Evolutionary conservation across 2,797 vertebrate species (phyloP), one percentile per base, ranked within the genome.

Genomic region (Cetoscarus ocellatus): DNA sequence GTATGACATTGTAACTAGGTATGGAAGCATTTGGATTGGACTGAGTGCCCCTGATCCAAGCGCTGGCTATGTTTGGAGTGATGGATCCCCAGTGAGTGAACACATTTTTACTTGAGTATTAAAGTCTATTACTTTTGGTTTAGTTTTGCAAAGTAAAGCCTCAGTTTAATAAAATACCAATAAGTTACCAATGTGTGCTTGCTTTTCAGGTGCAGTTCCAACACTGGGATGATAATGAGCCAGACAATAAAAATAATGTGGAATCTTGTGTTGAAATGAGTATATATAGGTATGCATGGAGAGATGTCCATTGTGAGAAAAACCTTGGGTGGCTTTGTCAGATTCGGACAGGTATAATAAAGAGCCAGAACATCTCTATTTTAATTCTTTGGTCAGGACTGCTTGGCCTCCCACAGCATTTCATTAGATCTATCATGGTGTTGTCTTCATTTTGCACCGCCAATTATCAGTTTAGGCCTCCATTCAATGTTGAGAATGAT

Each of bases 41-140:
- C 82, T 98, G 53, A 93, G 91, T 36, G 94, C 93, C 8, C 88
- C 93, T 38, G 94, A 95, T 78, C 92, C 94, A 48, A 86, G 79
- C 7, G 89, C 91, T 19, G 95, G 96, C 50, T 98, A 94, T 83
- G 80, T 84, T 56, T 98, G 97, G 97, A 96, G 94, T 54, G 96
- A 98, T 77, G 95, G 94, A 50, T 95, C 95, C 54, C 92, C 96
- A 49, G 96, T 98, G 80, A 96, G 96, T 96, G 47, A 35, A 56
- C n/a, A 34, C 13, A 42, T 61, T 63, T 65, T 35, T 63, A 12
- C 38, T 38, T 51, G 5, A 34, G 2, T 43, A 43, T 10, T 12
- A 27, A 2, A 27, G 5, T 18, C 0, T 17, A 8, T 40, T 0
- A 50, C 15, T 34, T 38, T 17, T 44, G 17, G 4, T 68, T 60